Evolutionary conservation across 2,113 vertebrate genomes (phyloP).

Genomic region (Propithecus coquereli): DNA sequence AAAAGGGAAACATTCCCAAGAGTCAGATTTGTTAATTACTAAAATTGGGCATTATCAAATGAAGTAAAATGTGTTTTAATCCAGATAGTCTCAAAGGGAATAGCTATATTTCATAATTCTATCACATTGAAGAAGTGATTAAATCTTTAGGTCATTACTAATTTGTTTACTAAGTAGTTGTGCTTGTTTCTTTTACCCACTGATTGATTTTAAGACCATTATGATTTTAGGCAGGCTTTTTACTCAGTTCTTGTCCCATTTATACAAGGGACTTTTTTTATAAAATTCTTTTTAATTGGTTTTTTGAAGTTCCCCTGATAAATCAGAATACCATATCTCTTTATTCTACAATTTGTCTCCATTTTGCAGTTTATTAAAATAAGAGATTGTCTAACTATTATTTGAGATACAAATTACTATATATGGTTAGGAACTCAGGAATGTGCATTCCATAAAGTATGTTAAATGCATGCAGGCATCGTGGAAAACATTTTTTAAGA

Average conservation of each 20-base stretch:
- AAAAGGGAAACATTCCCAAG: constrained; percentile 40
- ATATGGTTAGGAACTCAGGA: not conserved
- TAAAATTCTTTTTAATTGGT: not conserved
- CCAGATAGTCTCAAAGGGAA: constrained; percentile 42
- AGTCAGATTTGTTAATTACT: constrained; percentile 66
- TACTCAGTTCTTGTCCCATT: not conserved
- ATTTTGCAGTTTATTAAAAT: not conserved
- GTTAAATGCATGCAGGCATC: not conserved
- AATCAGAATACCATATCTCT: not conserved
- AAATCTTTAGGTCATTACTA: constrained; percentile 1
- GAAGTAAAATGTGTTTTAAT: constrained; percentile 64
- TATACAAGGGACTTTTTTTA: not conserved
- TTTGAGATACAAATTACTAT: not conserved
- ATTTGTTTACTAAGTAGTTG: not conserved
- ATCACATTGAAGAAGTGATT: constrained; percentile 3
- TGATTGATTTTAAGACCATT: not conserved
- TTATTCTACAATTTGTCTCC: not conserved
- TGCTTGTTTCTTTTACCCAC: not conserved
- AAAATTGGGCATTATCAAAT: constrained; percentile 68
- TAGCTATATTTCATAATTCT: not conserved
- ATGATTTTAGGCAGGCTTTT: not conserved
- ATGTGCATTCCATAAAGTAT: not conserved
- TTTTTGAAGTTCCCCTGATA: not conserved
- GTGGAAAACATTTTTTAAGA: not conserved
- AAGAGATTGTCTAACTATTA: not conserved